A percentile compares a stretch with the other conserved stretches of the same genome.
Conservation (phyloP, 1,140 invertebrate genomes). For the Eueides isabella region DNA sequence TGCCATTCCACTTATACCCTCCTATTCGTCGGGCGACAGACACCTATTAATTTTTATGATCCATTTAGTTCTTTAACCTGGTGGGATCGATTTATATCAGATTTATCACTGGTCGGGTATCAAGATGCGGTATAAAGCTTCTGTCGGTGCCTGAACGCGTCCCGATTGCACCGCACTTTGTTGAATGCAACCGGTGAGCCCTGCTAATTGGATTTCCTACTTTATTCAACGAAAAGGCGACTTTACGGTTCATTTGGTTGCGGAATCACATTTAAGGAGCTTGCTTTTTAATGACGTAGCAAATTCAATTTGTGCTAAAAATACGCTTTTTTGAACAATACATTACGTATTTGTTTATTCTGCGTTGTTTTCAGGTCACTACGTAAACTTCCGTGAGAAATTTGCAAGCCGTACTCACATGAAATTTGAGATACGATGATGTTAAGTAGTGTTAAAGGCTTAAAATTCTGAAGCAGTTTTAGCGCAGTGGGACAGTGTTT, state of each 20-base stretch:
- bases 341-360: background rate
- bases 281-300: conserved; percentile 33
- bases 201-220: conserved; percentile 62
- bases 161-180: conserved; percentile 44
- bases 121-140: conserved; percentile 67
- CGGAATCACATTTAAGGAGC: conserved; percentile 42
- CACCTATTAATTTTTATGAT: conserved; percentile 79
- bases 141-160: conserved; percentile 57
- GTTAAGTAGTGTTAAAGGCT: too few relatives aligned
- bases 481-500: too few relatives aligned
- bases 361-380: conserved; percentile 5
- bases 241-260: conserved; percentile 49
- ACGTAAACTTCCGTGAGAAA: background rate
- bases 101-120: conserved; percentile 69
- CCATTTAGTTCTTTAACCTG: conserved; percentile 80
- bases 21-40: conserved; percentile 54
- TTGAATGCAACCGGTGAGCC: conserved; percentile 54
- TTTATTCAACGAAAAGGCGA: conserved; percentile 52
- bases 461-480: too few relatives aligned
- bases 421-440: background rate
- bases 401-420: background rate
- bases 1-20: conserved; percentile 53
- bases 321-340: conserved; percentile 18
- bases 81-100: conserved; percentile 77
- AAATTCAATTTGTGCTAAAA: conserved; percentile 17